These are phyloP conservation scores for Tetragonula carbonaria DNA, from an alignment of 2,888 invertebrate species.

Conservation along the genomic window DNA sequence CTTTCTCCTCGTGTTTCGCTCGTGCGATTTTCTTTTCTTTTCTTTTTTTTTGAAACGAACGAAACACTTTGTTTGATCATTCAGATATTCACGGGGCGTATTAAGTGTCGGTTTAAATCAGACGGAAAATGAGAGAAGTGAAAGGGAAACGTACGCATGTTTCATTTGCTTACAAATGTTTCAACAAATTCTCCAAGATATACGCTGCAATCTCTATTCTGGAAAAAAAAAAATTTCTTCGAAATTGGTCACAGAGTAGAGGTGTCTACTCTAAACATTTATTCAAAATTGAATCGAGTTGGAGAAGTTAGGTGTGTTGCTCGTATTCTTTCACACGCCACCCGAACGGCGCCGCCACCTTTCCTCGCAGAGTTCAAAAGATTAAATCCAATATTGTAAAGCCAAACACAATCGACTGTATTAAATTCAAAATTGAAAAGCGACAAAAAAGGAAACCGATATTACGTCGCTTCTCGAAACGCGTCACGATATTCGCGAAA, in stretches of 20 bases:
- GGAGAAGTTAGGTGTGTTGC: not conserved
- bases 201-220: too few relatives aligned
- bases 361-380: accelerated
- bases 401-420: not conserved
- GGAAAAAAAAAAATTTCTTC: too few relatives aligned
- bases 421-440: not conserved
- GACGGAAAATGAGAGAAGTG: too few relatives aligned
- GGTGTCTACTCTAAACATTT: not conserved
- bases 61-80: not conserved
- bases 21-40: too few relatives aligned
- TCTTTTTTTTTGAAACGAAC: too few relatives aligned
- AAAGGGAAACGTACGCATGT: too few relatives aligned
- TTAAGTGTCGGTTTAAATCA: too few relatives aligned
- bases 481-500: too few relatives aligned
- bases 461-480: too few relatives aligned
- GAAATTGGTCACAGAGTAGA: not conserved
- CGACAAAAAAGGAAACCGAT: not conserved
- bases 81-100: not conserved
- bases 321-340: not conserved
- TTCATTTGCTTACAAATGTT: too few relatives aligned
- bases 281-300: not conserved
- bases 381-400: not conserved
- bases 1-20: too few relatives aligned
- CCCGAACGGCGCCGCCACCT: not conserved
- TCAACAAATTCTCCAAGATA: too few relatives aligned